Evolutionary conservation across 2,113 vertebrate species (phyloP).

Genomic region (Tyrannus savana): DNA sequence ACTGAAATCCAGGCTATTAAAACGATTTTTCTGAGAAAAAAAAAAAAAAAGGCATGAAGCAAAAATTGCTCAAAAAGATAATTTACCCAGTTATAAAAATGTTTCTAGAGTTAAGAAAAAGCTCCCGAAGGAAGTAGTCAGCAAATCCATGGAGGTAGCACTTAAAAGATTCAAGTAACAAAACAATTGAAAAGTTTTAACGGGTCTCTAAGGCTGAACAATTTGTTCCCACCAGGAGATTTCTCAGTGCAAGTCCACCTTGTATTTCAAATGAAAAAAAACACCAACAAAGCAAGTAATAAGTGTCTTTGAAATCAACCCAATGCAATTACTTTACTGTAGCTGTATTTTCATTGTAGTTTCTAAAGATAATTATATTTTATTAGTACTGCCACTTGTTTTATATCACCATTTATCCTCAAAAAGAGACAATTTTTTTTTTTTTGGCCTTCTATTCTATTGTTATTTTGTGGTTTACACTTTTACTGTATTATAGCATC

Average conservation of each 20-base stretch:
- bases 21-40: neutral
- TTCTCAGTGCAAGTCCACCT: conserved; percentile 30
- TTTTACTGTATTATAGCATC: neutral
- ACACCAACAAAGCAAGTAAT: conserved; percentile 49
- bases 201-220: conserved; percentile 17
- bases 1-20: neutral
- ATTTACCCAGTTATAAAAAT: neutral
- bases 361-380: conserved; percentile 47
- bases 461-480: neutral
- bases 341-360: conserved; percentile 4
- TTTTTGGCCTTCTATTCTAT: neutral
- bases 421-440: neutral
- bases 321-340: conserved; percentile 48
- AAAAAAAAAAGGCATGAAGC: neutral
- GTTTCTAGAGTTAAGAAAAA: neutral
- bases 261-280: conserved; percentile 27
- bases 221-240: conserved; percentile 46
- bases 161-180: neutral
- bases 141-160: neutral
- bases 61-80: neutral
- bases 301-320: conserved; percentile 54
- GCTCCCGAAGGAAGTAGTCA: neutral
- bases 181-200: conserved; percentile 29
- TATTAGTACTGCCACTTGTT: conserved; percentile 10
- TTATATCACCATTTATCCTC: neutral